Percentiles rank a stretch among this genome's conserved stretches.
These are phyloP conservation scores for Pseudomyrmex pallidus DNA, from an alignment of 1,140 invertebrate genomes.

Conservation along the genomic window DNA sequence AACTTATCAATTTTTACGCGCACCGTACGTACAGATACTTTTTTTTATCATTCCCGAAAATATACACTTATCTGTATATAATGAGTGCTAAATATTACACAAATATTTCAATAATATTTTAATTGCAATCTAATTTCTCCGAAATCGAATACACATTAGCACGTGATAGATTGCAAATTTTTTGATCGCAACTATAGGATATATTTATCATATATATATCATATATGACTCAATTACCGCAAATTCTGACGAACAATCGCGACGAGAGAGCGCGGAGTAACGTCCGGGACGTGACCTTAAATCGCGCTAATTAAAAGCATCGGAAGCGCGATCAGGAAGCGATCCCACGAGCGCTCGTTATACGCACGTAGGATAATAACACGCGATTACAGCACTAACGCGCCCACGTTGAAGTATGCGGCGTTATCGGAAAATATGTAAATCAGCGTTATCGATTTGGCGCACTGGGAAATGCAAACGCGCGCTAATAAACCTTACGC, in stretches of 20 bases:
- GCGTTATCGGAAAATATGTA: constrained; percentile 72
- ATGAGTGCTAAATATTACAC: too few relatives aligned
- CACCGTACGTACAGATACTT: too few relatives aligned
- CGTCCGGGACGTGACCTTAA: constrained; percentile 32
- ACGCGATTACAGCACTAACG: constrained; percentile 65
- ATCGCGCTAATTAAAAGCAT: constrained; percentile 45
- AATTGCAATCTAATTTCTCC: not conserved
- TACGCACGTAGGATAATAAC: constrained; percentile 62
- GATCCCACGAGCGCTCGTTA: constrained; percentile 2
- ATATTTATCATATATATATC: too few relatives aligned
- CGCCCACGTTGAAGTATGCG: constrained; percentile 60
- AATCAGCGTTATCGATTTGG: constrained; percentile 69
- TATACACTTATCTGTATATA: too few relatives aligned
- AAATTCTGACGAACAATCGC: not conserved
- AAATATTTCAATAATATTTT: too few relatives aligned
- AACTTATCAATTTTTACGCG: not conserved
- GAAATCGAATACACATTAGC: too few relatives aligned
- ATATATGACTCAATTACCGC: too few relatives aligned
- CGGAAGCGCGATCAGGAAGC: constrained; percentile 20
- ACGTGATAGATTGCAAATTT: too few relatives aligned
- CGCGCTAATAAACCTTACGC: constrained; percentile 47
- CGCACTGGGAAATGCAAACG: constrained; percentile 9
- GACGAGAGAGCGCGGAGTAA: not conserved
- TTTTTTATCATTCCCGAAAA: too few relatives aligned
- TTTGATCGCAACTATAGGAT: too few relatives aligned